A percentile compares a stretch with the other conserved stretches of the same genome.
phyloP scores from a whole-genome alignment of 2,797 vertebrate genomes.

The Mareca penelope region DNA sequence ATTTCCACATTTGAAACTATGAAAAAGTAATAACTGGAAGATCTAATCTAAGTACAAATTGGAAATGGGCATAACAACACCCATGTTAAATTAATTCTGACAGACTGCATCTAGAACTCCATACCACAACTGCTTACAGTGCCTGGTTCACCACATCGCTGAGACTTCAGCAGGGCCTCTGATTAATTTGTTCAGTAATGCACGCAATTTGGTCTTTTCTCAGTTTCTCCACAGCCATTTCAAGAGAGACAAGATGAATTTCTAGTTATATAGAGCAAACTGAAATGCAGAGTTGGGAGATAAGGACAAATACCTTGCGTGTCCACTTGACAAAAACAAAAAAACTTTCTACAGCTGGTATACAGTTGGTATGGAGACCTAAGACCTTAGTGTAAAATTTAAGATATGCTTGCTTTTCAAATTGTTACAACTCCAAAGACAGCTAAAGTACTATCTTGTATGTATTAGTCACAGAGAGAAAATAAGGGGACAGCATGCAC shows the following conservation, averaged over 20 bases:
- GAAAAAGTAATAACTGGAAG: neutral
- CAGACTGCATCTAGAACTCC: neutral
- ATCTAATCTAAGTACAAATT: neutral
- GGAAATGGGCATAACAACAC: neutral
- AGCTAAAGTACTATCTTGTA: neutral
- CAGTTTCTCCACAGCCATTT: neutral
- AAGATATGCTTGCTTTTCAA: neutral
- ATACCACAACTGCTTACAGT: neutral
- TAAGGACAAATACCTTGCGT: rapidly evolving
- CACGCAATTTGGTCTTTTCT: neutral
- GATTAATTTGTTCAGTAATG: no score
- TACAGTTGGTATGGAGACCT: neutral
- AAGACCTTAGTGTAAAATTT: neutral
- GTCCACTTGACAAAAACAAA: neutral
- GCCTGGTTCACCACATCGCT: neutral
- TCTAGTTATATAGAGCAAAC: neutral
- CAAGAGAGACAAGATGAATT: neutral
- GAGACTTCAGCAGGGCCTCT: neutral
- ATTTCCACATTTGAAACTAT: neutral
- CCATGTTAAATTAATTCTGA: neutral
- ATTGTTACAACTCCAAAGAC: neutral
- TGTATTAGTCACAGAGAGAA: neutral
- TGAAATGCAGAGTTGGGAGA: neutral
- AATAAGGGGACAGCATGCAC: neutral
- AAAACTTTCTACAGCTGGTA: neutral